Conservation (phyloP, 1,140 invertebrate genomes). For the Gryllus bimaculatus region DNA sequence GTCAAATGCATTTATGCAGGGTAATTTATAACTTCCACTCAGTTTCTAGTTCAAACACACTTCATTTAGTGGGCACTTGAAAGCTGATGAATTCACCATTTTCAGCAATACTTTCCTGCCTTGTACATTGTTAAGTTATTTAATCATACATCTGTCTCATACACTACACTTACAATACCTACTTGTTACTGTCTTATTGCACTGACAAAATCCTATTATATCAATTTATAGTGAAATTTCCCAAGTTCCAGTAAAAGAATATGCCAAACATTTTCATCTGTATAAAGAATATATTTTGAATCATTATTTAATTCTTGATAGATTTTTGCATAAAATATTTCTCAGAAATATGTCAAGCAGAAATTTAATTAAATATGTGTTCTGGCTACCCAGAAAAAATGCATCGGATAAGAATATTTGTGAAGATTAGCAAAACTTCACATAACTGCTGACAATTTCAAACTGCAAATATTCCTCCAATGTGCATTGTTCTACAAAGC, state of each 20-base stretch:
- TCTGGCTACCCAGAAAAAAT: not conserved
- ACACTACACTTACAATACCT: not conserved
- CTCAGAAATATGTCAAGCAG: not conserved
- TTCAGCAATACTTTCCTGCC: not conserved
- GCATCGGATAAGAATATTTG: not conserved
- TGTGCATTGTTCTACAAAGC: not conserved
- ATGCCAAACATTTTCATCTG: not conserved
- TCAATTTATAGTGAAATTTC: not conserved
- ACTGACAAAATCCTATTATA: not conserved
- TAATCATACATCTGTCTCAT: not conserved
- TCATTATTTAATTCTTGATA: not conserved
- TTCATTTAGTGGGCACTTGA: not conserved
- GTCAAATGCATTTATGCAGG: not conserved
- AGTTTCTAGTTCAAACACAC: not conserved
- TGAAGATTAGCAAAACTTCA: not conserved
- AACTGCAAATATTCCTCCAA: not conserved
- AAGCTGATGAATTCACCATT: not conserved
- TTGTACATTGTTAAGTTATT: not conserved
- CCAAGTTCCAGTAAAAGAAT: not conserved
- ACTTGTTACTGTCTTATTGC: not conserved
- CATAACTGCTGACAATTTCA: not conserved
- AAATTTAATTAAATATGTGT: not conserved
- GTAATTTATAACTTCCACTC: constrained; percentile 1
- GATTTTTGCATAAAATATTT: not conserved
- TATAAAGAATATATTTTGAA: not conserved